These are phyloP conservation scores for Trematomus bernacchii DNA, from an alignment of 2,797 vertebrate species.

Conservation along the genomic window DNA sequence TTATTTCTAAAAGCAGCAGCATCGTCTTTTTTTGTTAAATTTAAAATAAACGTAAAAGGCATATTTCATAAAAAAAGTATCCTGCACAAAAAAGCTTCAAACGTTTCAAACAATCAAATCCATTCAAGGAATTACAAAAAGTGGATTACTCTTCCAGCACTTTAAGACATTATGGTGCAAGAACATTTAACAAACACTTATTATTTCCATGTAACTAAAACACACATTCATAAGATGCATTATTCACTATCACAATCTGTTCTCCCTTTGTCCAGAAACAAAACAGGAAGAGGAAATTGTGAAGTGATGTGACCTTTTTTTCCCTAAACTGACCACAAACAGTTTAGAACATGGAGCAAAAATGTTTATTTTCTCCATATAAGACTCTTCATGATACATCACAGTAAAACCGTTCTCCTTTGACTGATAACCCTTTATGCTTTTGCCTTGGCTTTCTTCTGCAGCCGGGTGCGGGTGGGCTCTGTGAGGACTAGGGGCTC, in stretches of 20 bases:
- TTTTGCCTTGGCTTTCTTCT: conserved; percentile 85
- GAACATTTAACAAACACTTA: neutral
- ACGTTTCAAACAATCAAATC: conserved; percentile 42
- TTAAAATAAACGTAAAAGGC: neutral
- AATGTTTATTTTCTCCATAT: neutral
- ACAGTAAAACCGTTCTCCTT: conserved; percentile 31
- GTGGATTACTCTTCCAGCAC: conserved; percentile 30
- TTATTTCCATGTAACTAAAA: conserved; percentile 6
- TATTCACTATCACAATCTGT: conserved; percentile 2
- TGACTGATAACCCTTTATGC: conserved; percentile 46
- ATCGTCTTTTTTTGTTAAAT: neutral
- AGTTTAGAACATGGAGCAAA: neutral
- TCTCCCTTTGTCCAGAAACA: neutral
- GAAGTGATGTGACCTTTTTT: neutral
- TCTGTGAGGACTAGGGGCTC: conserved; percentile 94
- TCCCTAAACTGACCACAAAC: conserved; percentile 20
- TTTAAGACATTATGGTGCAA: conserved; percentile 28
- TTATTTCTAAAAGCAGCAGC: conserved; percentile 7
- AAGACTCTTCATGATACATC: conserved; percentile 15
- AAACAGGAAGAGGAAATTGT: conserved; percentile 27
- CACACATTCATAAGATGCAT: conserved; percentile 10
- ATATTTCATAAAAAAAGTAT: neutral
- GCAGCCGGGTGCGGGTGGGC: conserved; percentile 88
- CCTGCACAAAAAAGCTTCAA: conserved; percentile 7
- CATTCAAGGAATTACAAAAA: conserved; percentile 53